Base-by-base conservation (phyloP, 2,888 invertebrate genomes). In the Dexiosoma caninum region DNA sequence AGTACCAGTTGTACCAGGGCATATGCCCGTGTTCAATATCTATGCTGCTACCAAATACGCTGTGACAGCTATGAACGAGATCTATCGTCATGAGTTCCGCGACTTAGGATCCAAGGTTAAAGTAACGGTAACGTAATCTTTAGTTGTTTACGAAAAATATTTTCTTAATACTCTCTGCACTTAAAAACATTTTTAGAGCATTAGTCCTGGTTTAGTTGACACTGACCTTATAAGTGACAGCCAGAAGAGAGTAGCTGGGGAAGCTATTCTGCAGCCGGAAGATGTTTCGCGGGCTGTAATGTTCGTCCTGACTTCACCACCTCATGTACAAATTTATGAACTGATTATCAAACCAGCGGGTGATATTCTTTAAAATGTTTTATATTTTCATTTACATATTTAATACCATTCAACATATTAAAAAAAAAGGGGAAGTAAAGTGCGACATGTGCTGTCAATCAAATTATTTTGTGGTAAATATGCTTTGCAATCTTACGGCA, bases 261-360 rank as follows among this genome's bases (percentile, higher is more conserved):
- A 90, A 74, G 90, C 91, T 59, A 86, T 89, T 59, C 90, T 93
- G 2, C 89, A 92, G 62, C 87, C 93, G 0, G 88, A 90, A 59
- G 94, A 94, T 85, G 91, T 95, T 7, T 93, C 94, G 0, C 91
- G 93, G 76, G 92, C 93, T 1, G 92, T 94, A 0, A 82, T 92
- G 21, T 94, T 93, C 85, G 92, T 92, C 0, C 86, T 95, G 8
- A 91, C 92, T 5, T 92, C 93, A 0, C 93, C 94, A 1, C 90
- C 92, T 0, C 91, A 92, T 83, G 93, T 93, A 7, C 92, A 92
- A 88, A 92, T 93, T 85, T 87, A 81, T 42, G 84, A 84, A 64
- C 40, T 84, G 21, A 77, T 76, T 23, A 76, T 82, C 32, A 82
- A 83, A 57, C 83, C 85, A 10, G 49, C 84, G 72, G 84, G 85